Conservation (phyloP, 2,888 invertebrate species). For the Hydriomena furcata region DNA sequence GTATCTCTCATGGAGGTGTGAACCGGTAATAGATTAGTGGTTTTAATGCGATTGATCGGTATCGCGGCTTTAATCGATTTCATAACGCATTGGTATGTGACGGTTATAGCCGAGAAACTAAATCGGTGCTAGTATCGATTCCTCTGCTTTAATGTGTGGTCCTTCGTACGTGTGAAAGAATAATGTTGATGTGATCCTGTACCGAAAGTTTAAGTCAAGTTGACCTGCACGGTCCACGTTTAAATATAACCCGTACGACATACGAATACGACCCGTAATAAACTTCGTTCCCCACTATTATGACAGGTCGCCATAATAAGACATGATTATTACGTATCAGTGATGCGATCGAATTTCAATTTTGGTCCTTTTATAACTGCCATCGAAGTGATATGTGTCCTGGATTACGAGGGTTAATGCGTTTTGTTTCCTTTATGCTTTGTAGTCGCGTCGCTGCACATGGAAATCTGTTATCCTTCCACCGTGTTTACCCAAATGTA, state of each 20-base stretch:
- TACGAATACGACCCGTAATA: conserved; percentile 34
- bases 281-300: conserved; percentile 55
- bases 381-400: conserved; percentile 31
- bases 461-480: conserved; percentile 25
- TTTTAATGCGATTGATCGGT: conserved; percentile 60
- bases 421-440: conserved; percentile 25
- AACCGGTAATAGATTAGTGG: conserved; percentile 58
- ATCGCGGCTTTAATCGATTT: conserved; percentile 60
- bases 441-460: conserved; percentile 19
- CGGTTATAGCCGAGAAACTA: conserved; percentile 53
- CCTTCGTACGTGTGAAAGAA: conserved; percentile 56
- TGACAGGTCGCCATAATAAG: conserved; percentile 64
- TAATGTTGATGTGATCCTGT: conserved; percentile 45
- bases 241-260: too few species aligned
- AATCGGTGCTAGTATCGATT: conserved; percentile 55
- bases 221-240: conserved; percentile 12
- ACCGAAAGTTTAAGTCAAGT: conserved; percentile 28
- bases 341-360: conserved; percentile 51
- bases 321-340: conserved; percentile 62
- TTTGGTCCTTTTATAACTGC: conserved; percentile 51
- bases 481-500: conserved; percentile 29
- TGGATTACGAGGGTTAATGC: conserved; percentile 31
- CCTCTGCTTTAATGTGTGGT: conserved; percentile 62
- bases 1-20: conserved; percentile 49
- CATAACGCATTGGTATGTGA: conserved; percentile 58